Evolutionary conservation across 2,888 invertebrate genomes (phyloP), one percentile per base, ranked within the genome.

Genomic region (Dasysyrphus albostriatus): DNA sequence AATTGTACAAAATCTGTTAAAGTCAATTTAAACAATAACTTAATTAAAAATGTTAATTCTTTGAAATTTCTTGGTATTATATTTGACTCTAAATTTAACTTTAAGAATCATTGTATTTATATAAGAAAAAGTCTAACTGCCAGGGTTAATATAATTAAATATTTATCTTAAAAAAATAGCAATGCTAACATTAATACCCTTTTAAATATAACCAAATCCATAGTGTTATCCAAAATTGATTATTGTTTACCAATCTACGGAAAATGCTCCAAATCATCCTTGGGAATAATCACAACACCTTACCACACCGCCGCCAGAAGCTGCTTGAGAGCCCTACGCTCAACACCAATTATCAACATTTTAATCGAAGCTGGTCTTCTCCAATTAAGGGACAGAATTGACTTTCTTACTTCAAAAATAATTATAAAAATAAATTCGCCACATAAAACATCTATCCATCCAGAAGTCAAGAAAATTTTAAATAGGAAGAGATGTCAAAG

Each of bases 101-200:
- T 65, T 65, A 61, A 12, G 10, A 12, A 34, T 8, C 78, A 59
- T n/a, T 58, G 49, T 54, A 51, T 16, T 19, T 59, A 34, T 10
- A 10, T 63, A 39, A 58, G 69, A 42, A 79, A 73, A 12, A 32
- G 16, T 14, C 29, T 73, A 32, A 73, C 44, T 63, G 51, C 72
- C 42, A 73, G 72, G 61, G 54, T 63, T 24, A 73, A 80, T 56
- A 51, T 73, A 44, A 73, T 80, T 58, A 58, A 80, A 39, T 74
- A 34, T 42, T 54, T 79, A 14, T 14, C 51, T 42, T 79, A 42
- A 16, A 79, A 72, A 63, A 54, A 51, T 9, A 44, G 47, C n/a
- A 32, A 12, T 29, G 51, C 44, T 19, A 49, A 47, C 47, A 54
- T 67, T 12, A 12, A 47, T 8, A 16, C 47, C 9, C 9, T 16